A percentile compares a stretch with the other conserved stretches of the same genome.
These are phyloP conservation scores for Phenganax stokvisi DNA, from an alignment of 92 coral and sea anemone genomes.

Conservation along the genomic window DNA sequence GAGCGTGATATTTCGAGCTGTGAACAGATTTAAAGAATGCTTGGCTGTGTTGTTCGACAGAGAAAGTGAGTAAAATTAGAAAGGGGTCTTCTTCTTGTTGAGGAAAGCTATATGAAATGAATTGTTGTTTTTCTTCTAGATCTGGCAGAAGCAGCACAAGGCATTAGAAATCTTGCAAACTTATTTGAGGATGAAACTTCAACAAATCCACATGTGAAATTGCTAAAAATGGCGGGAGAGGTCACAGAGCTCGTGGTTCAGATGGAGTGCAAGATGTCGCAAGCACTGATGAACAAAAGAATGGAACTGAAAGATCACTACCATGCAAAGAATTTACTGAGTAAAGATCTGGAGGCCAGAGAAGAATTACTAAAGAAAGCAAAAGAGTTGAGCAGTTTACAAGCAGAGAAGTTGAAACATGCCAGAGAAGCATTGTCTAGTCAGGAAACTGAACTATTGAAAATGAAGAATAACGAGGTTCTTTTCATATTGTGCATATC, in stretches of 20 bases:
- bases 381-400: conserved; percentile 54
- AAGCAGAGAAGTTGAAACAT: conserved; percentile 56
- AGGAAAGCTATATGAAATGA: neutral
- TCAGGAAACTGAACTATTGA: conserved; percentile 55
- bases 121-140: conserved; percentile 32
- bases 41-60: conserved; percentile 74
- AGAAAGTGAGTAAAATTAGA: conserved; percentile 62
- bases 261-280: conserved; percentile 75
- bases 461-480: conserved; percentile 65
- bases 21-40: conserved; percentile 88
- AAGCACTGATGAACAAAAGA: conserved; percentile 80
- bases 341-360: conserved; percentile 58
- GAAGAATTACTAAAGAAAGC: conserved; percentile 53
- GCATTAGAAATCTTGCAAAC: conserved; percentile 65
- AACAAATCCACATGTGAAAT: conserved; percentile 68
- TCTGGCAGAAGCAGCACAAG: conserved; percentile 66
- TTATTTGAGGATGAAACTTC: conserved; percentile 78
- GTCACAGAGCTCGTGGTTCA: conserved; percentile 78
- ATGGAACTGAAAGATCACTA: conserved; percentile 70
- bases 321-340: conserved; percentile 33
- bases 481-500: neutral
- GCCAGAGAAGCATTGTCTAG: conserved; percentile 55
- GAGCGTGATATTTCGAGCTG: conserved; percentile 66
- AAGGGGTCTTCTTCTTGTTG: neutral
- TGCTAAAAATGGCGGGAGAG: conserved; percentile 86